Conservation (phyloP, 2,113 vertebrate genomes). For the Coregonus clupeaformis region DNA sequence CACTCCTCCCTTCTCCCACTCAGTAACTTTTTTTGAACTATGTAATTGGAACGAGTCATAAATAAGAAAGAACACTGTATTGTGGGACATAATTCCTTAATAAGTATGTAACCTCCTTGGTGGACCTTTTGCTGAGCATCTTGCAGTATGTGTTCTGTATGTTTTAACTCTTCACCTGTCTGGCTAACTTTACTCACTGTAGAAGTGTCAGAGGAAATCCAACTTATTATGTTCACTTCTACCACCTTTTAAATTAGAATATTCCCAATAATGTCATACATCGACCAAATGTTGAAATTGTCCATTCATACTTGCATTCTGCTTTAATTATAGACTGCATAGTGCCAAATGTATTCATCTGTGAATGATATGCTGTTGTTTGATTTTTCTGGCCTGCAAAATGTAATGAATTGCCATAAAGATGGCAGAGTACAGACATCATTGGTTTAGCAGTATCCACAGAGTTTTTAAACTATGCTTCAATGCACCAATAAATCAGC, state of each 20-base stretch:
- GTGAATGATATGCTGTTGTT: not conserved
- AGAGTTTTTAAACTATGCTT: too few species aligned
- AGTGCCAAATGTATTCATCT: not conserved
- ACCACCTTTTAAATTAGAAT: not conserved
- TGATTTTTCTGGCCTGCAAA: not conserved
- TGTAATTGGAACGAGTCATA: slow-evolving; percentile 5
- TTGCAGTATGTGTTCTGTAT: not conserved
- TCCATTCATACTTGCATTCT: not conserved
- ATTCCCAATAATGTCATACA: not conserved
- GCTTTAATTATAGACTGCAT: not conserved
- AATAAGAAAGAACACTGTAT: not conserved
- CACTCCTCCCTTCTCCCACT: too few species aligned
- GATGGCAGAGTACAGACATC: too few species aligned
- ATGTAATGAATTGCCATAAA: not conserved
- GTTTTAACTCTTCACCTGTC: not conserved
- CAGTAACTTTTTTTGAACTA: not conserved
- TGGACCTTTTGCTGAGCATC: not conserved
- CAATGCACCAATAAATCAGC: too few species aligned
- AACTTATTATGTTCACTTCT: not conserved
- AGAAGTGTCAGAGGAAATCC: too few species aligned
- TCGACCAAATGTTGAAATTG: not conserved
- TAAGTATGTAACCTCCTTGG: not conserved
- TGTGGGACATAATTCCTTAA: not conserved
- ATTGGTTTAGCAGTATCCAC: too few species aligned
- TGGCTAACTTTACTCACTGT: not conserved